Evolutionary conservation across 2,113 vertebrate genomes (phyloP), one percentile per base, ranked within the genome.

Genomic region (Marcusenius ussheri): DNA sequence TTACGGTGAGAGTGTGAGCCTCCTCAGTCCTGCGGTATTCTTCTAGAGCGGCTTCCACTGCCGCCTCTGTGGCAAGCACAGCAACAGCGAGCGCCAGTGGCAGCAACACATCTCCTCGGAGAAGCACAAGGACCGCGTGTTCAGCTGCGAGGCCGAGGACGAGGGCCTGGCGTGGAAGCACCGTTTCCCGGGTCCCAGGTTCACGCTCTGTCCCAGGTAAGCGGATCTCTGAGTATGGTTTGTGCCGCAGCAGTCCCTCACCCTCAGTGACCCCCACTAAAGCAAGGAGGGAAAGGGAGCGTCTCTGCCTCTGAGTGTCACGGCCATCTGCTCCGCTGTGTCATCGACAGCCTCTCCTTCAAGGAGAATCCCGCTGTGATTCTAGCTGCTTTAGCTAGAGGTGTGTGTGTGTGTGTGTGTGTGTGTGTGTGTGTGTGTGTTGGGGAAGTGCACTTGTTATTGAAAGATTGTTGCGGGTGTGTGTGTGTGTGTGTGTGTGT

Each of bases 71-170:
- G 89, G 89, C 10, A 89, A 96, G 91, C 97, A 99, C 95, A 98
- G 98, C 93, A 99, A 99, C 95, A 96, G 98, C 53, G 97, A 98
- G 94, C 97, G 97, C 39, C 98, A 99, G 94, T 99, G 98, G 98
- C 97, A 98, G 94, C 97, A 97, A 93, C 98, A 99, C 93, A 97
- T 99, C 94, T 97, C 97, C 91, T 96, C 97, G 0, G 97, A 98
- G 95, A 99, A 97, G 91, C 98, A 99, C 96, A 99, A 99, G 92
- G 97, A 99, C 92, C 96, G 98, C 66, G 97, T 99, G 90, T 98
- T 99, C 95, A 98, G 97, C 45, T 97, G 96, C 0, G 98, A 98
- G 5, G 95, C 97, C 10, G 97, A 98, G 0, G 98, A 99, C 45
- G 97, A 97, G 45, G 94, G 96, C 90, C 96, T 96, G 70, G 96